phyloP scores from a whole-genome alignment of 2,113 vertebrate genomes.

The Barnardius zonarius region DNA sequence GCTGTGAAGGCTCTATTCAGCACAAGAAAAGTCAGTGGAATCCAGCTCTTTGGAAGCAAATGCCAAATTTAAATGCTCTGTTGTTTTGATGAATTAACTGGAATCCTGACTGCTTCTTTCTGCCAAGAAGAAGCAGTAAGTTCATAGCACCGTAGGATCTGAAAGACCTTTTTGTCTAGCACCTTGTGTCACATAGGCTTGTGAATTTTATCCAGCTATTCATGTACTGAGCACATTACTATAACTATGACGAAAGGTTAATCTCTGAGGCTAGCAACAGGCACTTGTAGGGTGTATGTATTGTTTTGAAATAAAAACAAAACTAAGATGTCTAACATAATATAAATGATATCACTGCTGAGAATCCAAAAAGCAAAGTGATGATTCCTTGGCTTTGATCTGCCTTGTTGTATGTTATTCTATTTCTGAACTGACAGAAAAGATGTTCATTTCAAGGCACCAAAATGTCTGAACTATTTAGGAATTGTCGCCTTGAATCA shows the following conservation, averaged over 20 bases:
- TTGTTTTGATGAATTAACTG: neutral
- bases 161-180: neutral
- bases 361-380: slow-evolving; percentile 24
- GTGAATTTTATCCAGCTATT: neutral
- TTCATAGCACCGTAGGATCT: neutral
- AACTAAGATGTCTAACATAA: neutral
- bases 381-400: slow-evolving; percentile 53
- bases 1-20: neutral
- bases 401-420: slow-evolving; percentile 20
- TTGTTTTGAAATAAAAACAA: neutral
- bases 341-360: slow-evolving; percentile 6
- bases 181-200: neutral
- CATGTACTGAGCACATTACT: neutral
- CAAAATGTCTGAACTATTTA: slow-evolving; percentile 81
- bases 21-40: neutral
- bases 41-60: neutral
- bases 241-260: neutral
- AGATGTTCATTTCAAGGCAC: slow-evolving; percentile 79
- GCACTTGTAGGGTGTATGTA: neutral
- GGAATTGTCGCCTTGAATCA: slow-evolving; percentile 76
- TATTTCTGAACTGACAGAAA: slow-evolving; percentile 74
- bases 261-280: neutral
- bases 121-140: neutral
- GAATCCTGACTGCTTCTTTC: neutral
- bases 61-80: neutral